Evolutionary conservation across 1,140 invertebrate genomes (phyloP), one percentile per base, ranked within the genome.

Genomic region (Drosophila littoralis): DNA sequence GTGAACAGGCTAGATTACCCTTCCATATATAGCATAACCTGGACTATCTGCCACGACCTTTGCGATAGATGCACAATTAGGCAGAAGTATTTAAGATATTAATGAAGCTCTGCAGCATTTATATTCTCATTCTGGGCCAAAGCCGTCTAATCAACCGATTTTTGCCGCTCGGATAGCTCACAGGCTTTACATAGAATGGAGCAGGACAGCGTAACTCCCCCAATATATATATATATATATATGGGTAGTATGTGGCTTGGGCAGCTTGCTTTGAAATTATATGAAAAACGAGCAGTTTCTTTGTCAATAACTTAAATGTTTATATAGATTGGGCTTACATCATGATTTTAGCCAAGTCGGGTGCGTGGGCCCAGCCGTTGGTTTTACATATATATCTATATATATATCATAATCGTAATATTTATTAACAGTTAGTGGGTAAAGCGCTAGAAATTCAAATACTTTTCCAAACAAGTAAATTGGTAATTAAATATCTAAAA

Each of bases 231-330:
- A 13, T 28, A 5, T 28, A 28, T 28, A 5, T 28, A 28, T 28
- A 28, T 22, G 0, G 22, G 17, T n/a, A 22, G 22, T 28, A 0
- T 28, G 4, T n/a, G n/a, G n/a, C n/a, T n/a, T n/a, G n/a, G n/a
- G 22, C 22, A 4, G 22, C 22, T 28, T 28, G 22, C 22, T 28
- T 5, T 28, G 4, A 28, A 28, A 28, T 28, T 28, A 28, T 32
- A 33, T 33, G 33, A 32, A 32, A 6, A 35, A 46, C 12, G 36
- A 28, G 13, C 22, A 3, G 15, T 63, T 45, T 57, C 38, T 32
- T 45, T 46, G 42, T 43, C 52, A 65, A 55, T 33, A 61, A 61
- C 59, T 61, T 60, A 60, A 48, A 12, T n/a, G 17, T 60, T 10
- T 61, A 28, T 50, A 33, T 35, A 35, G 13, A 12, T 45, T 45